These are phyloP conservation scores for Colius striatus DNA, from an alignment of 2,113 vertebrate species.

Conservation along the genomic window DNA sequence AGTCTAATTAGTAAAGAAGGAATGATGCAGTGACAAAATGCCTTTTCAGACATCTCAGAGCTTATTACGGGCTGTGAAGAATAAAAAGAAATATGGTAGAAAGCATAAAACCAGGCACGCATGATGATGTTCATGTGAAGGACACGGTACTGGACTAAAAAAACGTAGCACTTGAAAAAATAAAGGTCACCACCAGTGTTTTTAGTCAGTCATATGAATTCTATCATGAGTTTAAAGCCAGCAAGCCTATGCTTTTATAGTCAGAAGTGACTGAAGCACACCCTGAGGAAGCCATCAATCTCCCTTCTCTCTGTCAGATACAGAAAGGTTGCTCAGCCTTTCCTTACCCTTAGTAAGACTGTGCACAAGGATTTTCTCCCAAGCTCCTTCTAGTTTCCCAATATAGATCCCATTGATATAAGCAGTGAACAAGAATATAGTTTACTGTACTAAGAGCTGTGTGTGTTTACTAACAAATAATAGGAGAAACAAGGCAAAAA, in stretches of 20 bases:
- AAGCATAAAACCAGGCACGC: background rate
- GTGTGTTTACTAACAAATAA: background rate
- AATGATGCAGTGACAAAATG: background rate
- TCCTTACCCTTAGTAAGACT: background rate
- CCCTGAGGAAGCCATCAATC: background rate
- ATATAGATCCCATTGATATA: background rate
- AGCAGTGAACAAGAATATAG: background rate
- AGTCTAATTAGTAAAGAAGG: background rate
- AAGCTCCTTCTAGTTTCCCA: background rate
- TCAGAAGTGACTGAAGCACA: background rate
- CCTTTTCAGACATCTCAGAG: background rate
- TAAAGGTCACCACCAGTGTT: background rate
- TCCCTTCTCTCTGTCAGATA: background rate
- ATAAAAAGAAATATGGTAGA: background rate
- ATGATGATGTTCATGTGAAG: background rate
- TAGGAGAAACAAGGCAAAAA: background rate
- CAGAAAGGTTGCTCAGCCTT: background rate
- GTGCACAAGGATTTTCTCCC: background rate
- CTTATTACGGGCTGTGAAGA: background rate
- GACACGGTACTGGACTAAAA: fast-evolving
- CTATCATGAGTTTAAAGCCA: background rate
- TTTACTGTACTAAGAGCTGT: background rate
- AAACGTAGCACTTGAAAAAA: background rate
- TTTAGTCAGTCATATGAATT: background rate
- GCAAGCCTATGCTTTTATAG: background rate